Conservation (phyloP, 2,888 invertebrate genomes). For the Monochamus alternatus region DNA sequence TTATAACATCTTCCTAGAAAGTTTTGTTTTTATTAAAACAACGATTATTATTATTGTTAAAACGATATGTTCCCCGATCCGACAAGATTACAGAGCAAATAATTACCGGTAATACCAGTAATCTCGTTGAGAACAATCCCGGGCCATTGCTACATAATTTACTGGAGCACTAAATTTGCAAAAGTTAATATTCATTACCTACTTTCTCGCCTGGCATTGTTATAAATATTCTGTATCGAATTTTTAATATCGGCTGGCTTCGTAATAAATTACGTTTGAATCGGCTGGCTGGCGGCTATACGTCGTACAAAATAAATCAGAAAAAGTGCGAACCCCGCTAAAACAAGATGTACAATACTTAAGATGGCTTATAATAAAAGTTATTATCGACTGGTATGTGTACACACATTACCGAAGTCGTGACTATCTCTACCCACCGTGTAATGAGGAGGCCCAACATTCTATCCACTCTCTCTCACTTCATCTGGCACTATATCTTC, state of each 20-base stretch:
- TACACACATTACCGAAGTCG: slow-evolving; percentile 70
- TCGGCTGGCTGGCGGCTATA: slow-evolving; percentile 48
- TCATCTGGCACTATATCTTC: slow-evolving; percentile 58
- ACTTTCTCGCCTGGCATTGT: slow-evolving; percentile 55
- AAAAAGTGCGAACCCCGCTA: slow-evolving; percentile 65
- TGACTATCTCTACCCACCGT: slow-evolving; percentile 71
- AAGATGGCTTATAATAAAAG: slow-evolving; percentile 69
- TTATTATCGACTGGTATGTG: slow-evolving; percentile 70
- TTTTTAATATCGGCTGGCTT: slow-evolving; percentile 49
- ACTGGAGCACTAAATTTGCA: slow-evolving; percentile 49
- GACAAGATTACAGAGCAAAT: slow-evolving; percentile 43
- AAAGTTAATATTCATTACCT: slow-evolving; percentile 56
- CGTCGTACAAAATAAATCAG: slow-evolving; percentile 55
- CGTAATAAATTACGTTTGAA: slow-evolving; percentile 27
- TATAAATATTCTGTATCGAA: slow-evolving; percentile 56
- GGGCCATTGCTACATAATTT: slow-evolving; percentile 40
- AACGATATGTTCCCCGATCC: slow-evolving; percentile 39
- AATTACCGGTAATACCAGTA: slow-evolving; percentile 48
- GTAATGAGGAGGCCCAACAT: slow-evolving; percentile 69
- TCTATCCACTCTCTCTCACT: slow-evolving; percentile 56
- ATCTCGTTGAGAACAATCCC: slow-evolving; percentile 41
- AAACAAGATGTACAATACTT: slow-evolving; percentile 68
- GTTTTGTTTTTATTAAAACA: slow-evolving; percentile 14
- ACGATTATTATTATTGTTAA: slow-evolving; percentile 37
- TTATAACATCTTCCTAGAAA: neutral